Evolutionary conservation across 1,140 invertebrate species (phyloP).

Genomic region (Bombus breviceps): DNA sequence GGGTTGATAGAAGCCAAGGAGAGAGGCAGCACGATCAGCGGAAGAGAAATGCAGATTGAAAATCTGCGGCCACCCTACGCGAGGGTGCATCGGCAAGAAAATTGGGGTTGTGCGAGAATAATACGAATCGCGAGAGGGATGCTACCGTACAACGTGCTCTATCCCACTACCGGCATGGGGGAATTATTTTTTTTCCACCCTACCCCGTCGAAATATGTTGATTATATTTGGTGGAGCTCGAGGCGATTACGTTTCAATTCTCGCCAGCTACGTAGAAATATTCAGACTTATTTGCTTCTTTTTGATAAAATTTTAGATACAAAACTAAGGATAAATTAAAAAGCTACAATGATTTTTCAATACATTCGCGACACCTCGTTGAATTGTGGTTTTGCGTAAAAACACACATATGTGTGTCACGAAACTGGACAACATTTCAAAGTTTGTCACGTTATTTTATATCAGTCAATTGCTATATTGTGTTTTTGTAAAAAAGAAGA

Average conservation of each 20-base stretch:
- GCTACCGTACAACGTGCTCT: slow-evolving; percentile 12
- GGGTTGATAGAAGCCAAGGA: background rate
- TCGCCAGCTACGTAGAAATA: background rate
- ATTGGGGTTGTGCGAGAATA: slow-evolving; percentile 67
- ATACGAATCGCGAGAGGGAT: slow-evolving; percentile 51
- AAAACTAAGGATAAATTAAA: no score
- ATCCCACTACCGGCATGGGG: background rate
- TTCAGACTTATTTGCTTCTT: background rate
- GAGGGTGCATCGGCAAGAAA: slow-evolving; percentile 67
- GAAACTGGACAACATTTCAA: no score
- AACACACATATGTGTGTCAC: no score
- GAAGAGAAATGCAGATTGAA: slow-evolving; percentile 70
- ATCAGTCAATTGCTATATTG: no score
- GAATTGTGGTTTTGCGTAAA: no score
- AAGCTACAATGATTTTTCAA: no score
- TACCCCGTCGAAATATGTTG: slow-evolving; percentile 61
- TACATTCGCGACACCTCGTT: no score
- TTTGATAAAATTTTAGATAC: background rate
- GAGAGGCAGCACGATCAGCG: slow-evolving; percentile 29
- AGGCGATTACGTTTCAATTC: slow-evolving; percentile 43
- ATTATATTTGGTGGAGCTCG: slow-evolving; percentile 57
- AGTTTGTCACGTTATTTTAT: no score
- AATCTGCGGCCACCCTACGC: slow-evolving; percentile 58
- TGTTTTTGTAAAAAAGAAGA: no score
- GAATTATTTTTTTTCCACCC: slow-evolving; percentile 55